Base-by-base conservation (phyloP, 1,140 invertebrate genomes). In the Mesaphorura yosii region DNA sequence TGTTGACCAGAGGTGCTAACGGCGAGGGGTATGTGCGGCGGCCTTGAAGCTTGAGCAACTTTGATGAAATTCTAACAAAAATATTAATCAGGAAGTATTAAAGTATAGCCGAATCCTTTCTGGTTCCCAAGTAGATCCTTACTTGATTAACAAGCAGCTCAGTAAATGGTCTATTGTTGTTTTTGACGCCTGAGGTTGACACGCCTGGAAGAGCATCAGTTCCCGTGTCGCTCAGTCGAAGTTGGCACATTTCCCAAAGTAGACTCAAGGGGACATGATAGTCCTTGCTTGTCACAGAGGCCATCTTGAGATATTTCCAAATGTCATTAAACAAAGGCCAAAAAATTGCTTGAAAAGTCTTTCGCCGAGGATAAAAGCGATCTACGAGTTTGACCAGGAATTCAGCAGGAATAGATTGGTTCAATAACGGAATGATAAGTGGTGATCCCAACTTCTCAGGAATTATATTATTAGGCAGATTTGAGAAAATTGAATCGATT, bases 161-260 rank as follows among this genome's bases (percentile, higher is more conserved):
- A 64, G 86, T 88, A 40, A 92, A 77, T 1, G 88, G 88, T 17
- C 87, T n/a, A n/a, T n/a, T n/a, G n/a, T n/a, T n/a, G n/a, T n/a
- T n/a, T n/a, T n/a, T n/a, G n/a, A n/a, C n/a, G n/a, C n/a, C n/a
- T n/a, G n/a, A n/a, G n/a, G n/a, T n/a, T n/a, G n/a, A n/a, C n/a
- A n/a, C n/a, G n/a, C n/a, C n/a, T n/a, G n/a, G n/a, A n/a, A n/a
- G 72, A 2, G 72, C 62, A 60, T 75, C 77, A 26, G 72, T 67
- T 17, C 55, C 59, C 45, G 69, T 68, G 17, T 48, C 14, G 22
- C 19, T 20, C 7, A 41, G 40, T 51, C 79, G 74, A 39, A 88
- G 80, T 46, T 84, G 81, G 59, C 83, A 77, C n/a, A 89, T 68
- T 63, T 86, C 82, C 51, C 75, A 73, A 25, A 88, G 66, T 4